A percentile compares a stretch with the other conserved stretches of the same genome.
Conservation (phyloP, 2,888 invertebrate genomes). For the Galerucella pusilla region DNA sequence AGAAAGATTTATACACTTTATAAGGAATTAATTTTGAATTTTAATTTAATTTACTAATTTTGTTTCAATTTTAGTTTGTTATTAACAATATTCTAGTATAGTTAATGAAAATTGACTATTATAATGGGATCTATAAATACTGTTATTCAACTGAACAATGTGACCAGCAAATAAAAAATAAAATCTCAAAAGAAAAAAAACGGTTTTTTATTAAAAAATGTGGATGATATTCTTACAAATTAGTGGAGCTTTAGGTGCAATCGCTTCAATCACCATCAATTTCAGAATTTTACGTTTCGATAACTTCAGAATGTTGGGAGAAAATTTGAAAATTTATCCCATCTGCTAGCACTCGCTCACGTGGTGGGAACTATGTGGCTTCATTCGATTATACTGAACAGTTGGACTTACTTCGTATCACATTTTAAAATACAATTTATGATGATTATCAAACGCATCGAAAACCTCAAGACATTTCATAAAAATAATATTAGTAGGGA, state of each 20-base stretch:
- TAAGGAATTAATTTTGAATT: too few species aligned
- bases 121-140: too few species aligned
- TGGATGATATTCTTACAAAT: background rate
- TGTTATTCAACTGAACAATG: too few species aligned
- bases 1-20: too few species aligned
- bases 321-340: background rate
- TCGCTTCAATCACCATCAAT: background rate
- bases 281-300: background rate
- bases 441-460: background rate
- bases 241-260: background rate
- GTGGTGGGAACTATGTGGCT: background rate
- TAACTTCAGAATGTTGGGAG: background rate
- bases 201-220: background rate
- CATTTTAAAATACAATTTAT: constrained; percentile 3
- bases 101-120: too few species aligned
- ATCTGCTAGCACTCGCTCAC: background rate
- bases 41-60: too few species aligned
- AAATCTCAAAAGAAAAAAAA: too few species aligned
- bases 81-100: too few species aligned
- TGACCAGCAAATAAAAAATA: too few species aligned
- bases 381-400: background rate
- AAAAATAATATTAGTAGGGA: background rate
- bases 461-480: background rate
- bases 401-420: background rate
- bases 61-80: too few species aligned